Base-by-base conservation (phyloP, 2,888 invertebrate species). In the Drosophila infuscata region DNA sequence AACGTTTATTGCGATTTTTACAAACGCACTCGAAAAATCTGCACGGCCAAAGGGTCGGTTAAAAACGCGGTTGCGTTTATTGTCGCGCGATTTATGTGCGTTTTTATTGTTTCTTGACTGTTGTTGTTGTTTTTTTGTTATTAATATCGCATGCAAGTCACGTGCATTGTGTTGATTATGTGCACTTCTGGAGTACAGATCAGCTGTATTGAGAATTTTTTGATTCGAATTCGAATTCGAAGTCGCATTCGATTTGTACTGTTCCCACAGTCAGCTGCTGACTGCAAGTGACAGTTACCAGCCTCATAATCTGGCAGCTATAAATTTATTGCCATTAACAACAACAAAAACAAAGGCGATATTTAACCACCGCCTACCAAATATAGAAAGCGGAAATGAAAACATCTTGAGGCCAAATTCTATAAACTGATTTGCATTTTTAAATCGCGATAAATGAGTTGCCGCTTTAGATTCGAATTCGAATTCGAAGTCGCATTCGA, bases 1-100 rank as follows among this genome's bases (percentile, higher is more conserved):
- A 91, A 91, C 91, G 91, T 91, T 92, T 92, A 92, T 92, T 92
- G 91, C 89, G 85, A 89, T 91, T 91, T 92, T 91, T 74, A 92
- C 92, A 92, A 91, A 91, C 84, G 91, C 91, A 91, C 91, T 92
- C 77, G 74, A 88, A 78, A 57, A 51, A 46, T 64, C 54, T 36
- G 46, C 52, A 29, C 15, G 25, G 46, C 29, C 53, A 41, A 17
- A 46, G 25, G 46, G 61, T 60, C 46, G 41, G 29, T 32, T 8
- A n/a, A 65, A 67, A 69, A 48, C 46, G 49, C 63, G 58, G 12
- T 43, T 33, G 58, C 58, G 70, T 46, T 74, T 71, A 66, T 75
- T 51, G 52, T 41, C 51, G 49, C 49, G 62, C 54, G 41, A 75
- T 75, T 75, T 71, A 71, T 75, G 66, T n/a, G 65, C 29, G 46